Evolutionary conservation across 2,113 vertebrate species (phyloP), one percentile per base, ranked within the genome.

Genomic region (Laticauda colubrina): DNA sequence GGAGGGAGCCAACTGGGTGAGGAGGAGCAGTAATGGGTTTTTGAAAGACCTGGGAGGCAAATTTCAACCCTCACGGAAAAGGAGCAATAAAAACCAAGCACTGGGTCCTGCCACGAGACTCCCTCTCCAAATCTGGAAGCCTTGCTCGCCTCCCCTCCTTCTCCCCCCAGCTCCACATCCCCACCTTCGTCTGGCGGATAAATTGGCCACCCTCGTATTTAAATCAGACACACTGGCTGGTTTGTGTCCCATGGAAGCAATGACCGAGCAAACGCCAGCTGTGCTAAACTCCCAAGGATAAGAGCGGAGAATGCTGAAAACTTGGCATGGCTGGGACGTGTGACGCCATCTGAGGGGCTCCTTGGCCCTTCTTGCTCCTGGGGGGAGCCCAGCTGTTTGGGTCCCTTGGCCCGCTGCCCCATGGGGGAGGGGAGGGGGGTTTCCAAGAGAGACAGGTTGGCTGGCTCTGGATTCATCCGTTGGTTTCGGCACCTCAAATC

Each of bases 41-140:
- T 95, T 90, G 89, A 92, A 96, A 95, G 87, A 86, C 7, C 48
- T 88, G 18, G 1, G 89, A 93, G 26, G 87, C 57, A 57, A 87
- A 93, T 51, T 91, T 87, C 69, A 34, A 20, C 15, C 15, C 61
- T 87, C 87, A 56, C 87, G 15, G 45, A 39, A 39, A 92, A 87
- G 69, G 57, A 29, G 24, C 15, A 2, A 51, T 64, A 54, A 89
- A 89, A 29, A 15, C 26, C 29, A 69, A 2, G 24, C 21, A 10
- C 45, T 39, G 7, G 2, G 61, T 3, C 1, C 23, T 1, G 0
- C 26, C 2, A 8, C 10, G 18, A 55, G 43, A 26, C 18, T 81
- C 12, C 75, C 10, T 15, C 92, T 85, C 14, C 4, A 57, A 3
- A 92, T 69, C 24, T 51, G 4, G 4, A 55, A 6, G 11, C 20